These are phyloP conservation scores for Chrosomus eos DNA, from an alignment of 2,797 vertebrate genomes.

Conservation along the genomic window DNA sequence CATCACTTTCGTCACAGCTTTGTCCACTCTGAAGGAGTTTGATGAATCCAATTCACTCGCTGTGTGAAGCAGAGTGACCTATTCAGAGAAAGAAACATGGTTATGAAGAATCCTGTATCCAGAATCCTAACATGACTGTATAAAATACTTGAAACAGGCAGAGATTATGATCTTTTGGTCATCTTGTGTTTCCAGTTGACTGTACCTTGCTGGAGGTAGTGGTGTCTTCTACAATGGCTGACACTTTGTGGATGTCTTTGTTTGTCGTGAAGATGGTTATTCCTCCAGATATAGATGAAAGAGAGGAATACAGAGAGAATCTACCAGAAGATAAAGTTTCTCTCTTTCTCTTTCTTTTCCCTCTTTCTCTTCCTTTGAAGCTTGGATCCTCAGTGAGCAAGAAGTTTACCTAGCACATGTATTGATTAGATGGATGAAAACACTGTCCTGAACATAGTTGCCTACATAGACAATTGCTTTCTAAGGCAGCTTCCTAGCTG, in stretches of 20 bases:
- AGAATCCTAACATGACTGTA: neutral
- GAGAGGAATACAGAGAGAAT: slow-evolving; percentile 82
- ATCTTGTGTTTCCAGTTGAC: neutral
- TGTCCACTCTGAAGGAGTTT: slow-evolving; percentile 81
- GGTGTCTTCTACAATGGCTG: slow-evolving; percentile 81
- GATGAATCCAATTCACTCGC: slow-evolving; percentile 65
- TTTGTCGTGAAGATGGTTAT: slow-evolving; percentile 87
- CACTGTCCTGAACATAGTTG: neutral
- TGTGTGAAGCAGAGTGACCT: slow-evolving; percentile 85
- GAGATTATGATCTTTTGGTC: neutral
- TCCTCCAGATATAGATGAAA: slow-evolving; percentile 84
- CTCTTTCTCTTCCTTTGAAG: slow-evolving; percentile 42
- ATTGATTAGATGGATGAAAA: neutral
- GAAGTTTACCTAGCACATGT: slow-evolving; percentile 81
- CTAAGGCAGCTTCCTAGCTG: neutral
- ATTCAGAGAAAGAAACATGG: slow-evolving; percentile 26
- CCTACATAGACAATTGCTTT: neutral
- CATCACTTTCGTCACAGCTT: slow-evolving; percentile 74
- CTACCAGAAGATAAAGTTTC: slow-evolving; percentile 76
- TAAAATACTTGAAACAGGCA: neutral
- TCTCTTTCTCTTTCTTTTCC: slow-evolving; percentile 60
- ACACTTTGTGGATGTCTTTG: slow-evolving; percentile 80
- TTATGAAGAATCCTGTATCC: neutral
- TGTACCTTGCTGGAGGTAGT: slow-evolving; percentile 75
- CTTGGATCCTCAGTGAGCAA: slow-evolving; percentile 85